Evolutionary conservation across 2,113 vertebrate genomes (phyloP).

Genomic region (Chaenocephalus aceratus): DNA sequence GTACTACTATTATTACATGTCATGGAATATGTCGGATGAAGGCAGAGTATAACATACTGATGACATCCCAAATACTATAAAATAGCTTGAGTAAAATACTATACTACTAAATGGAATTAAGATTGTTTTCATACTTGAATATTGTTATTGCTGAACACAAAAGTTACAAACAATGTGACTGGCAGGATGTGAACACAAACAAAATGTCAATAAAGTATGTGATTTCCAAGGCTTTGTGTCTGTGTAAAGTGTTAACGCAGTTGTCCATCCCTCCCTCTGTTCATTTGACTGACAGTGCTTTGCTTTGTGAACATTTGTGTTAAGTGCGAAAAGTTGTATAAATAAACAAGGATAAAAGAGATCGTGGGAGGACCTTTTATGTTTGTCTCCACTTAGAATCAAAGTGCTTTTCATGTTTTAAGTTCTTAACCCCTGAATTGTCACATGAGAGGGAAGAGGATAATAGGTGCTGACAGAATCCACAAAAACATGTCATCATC

Average conservation of each 20-base stretch:
- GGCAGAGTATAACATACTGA: neutral
- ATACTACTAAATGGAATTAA: neutral
- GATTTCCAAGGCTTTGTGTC: neutral
- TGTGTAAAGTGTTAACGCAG: neutral
- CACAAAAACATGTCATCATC: constrained; percentile 1
- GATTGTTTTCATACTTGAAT: neutral
- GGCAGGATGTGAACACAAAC: neutral
- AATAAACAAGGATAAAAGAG: constrained; percentile 24
- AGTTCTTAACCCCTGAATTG: neutral
- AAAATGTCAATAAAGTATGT: neutral
- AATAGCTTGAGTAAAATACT: neutral
- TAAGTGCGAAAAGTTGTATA: neutral
- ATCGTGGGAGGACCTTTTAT: constrained; percentile 14
- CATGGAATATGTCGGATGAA: constrained; percentile 3
- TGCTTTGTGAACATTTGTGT: constrained; percentile 21
- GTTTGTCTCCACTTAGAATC: constrained; percentile 15
- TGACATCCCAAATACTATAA: neutral
- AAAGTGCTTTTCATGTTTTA: neutral
- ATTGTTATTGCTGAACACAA: neutral
- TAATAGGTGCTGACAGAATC: constrained; percentile 13
- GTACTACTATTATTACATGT: neutral
- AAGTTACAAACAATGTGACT: neutral
- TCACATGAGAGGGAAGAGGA: neutral
- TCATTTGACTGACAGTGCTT: constrained; percentile 25
- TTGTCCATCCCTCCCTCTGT: constrained; percentile 2